Percentiles rank a stretch among this genome's conserved stretches.
phyloP scores from a whole-genome alignment of 2,797 vertebrate species.

The Pogonophryne albipinna region DNA sequence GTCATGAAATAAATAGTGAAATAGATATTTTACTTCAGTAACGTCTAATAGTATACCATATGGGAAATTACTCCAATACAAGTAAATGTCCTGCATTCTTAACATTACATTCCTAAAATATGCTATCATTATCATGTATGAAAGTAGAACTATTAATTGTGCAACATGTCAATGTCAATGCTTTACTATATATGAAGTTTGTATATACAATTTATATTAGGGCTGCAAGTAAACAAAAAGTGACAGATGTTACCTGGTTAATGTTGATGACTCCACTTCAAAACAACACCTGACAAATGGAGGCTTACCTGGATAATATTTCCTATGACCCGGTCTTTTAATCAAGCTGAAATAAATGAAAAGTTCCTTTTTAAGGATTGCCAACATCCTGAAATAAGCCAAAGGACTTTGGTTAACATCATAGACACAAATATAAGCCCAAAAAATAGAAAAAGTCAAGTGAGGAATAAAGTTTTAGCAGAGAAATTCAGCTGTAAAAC shows the following conservation, averaged over 20 bases:
- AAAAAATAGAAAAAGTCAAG: neutral
- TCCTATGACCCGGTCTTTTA: neutral
- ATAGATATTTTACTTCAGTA: too few relatives aligned
- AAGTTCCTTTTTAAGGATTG: neutral
- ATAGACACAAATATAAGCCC: neutral
- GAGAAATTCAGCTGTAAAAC: neutral
- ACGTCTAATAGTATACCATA: too few relatives aligned
- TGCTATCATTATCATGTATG: too few relatives aligned
- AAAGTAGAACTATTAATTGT: too few relatives aligned
- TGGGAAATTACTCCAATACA: too few relatives aligned
- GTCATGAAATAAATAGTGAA: neutral
- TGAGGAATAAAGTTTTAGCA: too few relatives aligned
- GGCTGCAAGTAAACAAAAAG: too few relatives aligned
- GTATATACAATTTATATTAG: too few relatives aligned
- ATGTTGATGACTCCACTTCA: neutral
- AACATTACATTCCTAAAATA: too few relatives aligned
- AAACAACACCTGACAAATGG: neutral
- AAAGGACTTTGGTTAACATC: neutral
- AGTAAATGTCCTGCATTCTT: too few relatives aligned
- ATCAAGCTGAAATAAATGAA: neutral
- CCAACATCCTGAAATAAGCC: neutral
- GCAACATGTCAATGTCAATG: too few relatives aligned
- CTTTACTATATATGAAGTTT: too few relatives aligned
- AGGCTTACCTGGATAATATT: neutral
- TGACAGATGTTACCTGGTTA: slow-evolving; percentile 8